Percentiles rank a stretch among this genome's conserved stretches.
These are phyloP conservation scores for Sesia apiformis DNA, from an alignment of 2,888 invertebrate genomes.

Conservation along the genomic window DNA sequence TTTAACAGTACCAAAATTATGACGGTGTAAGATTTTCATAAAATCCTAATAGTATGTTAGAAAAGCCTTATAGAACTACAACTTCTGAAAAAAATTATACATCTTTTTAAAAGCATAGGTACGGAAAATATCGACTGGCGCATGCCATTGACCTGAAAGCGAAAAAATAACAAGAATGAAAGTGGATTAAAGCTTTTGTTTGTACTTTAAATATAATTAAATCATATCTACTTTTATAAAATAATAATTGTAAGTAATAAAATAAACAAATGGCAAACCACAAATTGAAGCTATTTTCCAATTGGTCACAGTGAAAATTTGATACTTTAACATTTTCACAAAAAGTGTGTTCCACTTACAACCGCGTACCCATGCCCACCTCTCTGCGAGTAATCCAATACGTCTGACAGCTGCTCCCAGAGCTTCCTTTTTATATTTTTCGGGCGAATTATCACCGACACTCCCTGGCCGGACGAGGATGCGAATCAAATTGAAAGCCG, in stretches of 20 bases:
- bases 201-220: neutral
- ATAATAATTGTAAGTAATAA: too few relatives aligned
- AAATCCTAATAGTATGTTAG: too few relatives aligned
- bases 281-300: neutral
- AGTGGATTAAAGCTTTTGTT: neutral
- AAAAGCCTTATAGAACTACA: too few relatives aligned
- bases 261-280: neutral
- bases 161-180: neutral
- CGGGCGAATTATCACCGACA: conserved; percentile 72
- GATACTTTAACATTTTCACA: conserved; percentile 17
- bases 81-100: too few relatives aligned
- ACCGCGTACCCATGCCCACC: conserved; percentile 10
- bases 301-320: conserved; percentile 12
- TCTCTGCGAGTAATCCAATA: conserved; percentile 57
- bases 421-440: conserved; percentile 69
- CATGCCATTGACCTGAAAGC: too few relatives aligned
- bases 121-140: too few relatives aligned
- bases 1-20: too few relatives aligned
- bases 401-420: conserved; percentile 55
- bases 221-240: too few relatives aligned
- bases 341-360: conserved; percentile 10
- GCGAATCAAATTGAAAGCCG: conserved; percentile 73
- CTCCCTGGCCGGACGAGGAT: conserved; percentile 57
- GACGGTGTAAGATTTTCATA: too few relatives aligned
- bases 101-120: too few relatives aligned